Evolutionary conservation across 1,140 invertebrate genomes (phyloP).

Genomic region (Gonioctena quinquepunctata): DNA sequence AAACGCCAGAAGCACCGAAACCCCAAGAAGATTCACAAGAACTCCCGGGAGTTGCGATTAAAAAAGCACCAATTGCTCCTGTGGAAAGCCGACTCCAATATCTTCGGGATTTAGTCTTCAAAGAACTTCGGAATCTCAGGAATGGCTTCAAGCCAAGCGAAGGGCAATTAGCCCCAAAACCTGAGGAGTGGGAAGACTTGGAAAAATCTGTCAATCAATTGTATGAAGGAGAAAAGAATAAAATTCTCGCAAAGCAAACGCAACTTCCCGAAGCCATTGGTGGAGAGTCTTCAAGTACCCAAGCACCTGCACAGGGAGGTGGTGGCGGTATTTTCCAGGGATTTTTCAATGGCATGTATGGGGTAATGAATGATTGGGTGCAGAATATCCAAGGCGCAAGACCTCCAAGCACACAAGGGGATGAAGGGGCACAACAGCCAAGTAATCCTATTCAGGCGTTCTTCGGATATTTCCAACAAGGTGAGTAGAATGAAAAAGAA

Average conservation of each 20-base stretch:
- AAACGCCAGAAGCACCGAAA: not conserved
- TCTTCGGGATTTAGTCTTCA: constrained; percentile 26
- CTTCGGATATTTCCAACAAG: constrained; percentile 3
- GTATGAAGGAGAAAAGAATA: constrained; percentile 22
- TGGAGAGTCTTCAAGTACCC: not conserved
- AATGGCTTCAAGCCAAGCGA: constrained; percentile 25
- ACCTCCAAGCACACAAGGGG: constrained; percentile 19
- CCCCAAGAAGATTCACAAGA: not conserved
- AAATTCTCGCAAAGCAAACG: not conserved
- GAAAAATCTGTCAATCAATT: constrained; percentile 27
- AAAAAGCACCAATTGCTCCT: not conserved
- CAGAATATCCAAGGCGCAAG: constrained; percentile 21
- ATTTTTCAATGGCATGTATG: not conserved
- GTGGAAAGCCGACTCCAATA: constrained; percentile 7
- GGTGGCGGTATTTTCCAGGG: not conserved
- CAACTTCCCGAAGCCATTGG: not conserved
- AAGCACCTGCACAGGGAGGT: not conserved
- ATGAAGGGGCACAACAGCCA: constrained; percentile 20
- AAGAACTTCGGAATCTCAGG: constrained; percentile 32
- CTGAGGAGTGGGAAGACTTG: constrained; percentile 36
- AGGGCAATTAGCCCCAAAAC: constrained; percentile 18
- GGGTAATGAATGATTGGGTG: constrained; percentile 20
- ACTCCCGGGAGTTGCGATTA: not conserved
- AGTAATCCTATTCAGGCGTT: not conserved
- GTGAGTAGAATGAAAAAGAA: too few species aligned